Evolutionary conservation across 1,140 invertebrate genomes (phyloP), one percentile per base, ranked within the genome.

Genomic region (Heterodera schachtii): DNA sequence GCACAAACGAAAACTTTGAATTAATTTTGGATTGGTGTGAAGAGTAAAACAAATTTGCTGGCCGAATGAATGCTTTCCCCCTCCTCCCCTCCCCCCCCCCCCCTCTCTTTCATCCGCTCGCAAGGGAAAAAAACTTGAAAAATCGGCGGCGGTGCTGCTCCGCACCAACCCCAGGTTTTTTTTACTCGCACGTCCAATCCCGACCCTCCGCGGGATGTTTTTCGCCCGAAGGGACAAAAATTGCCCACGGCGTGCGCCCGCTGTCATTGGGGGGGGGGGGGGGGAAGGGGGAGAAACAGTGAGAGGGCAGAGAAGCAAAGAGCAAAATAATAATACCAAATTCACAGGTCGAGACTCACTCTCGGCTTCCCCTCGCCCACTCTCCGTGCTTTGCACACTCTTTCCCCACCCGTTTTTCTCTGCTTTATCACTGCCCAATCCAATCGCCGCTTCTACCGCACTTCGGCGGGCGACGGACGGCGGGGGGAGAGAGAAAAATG

Each of bases 111-210:
- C 31, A 46, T 71, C 11, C 69, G 11, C 21, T 71, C 69, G 41
- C 43, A 13, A 41, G 69, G 31, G 41, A 70, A 71, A 71, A 71
- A 71, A 46, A 46, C 69, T 46, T 71, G 31, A 41, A 43, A 41
- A 41, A 43, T 41, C 69, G 41, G 69, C 69, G 69, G 69, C 69
- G 41, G 69, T 71, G 69, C 69, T 71, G 69, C 69, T 71, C 69
- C 44, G 69, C 69, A 46, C 69, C 69, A 71, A 71, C 69, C 44
- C 69, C 41, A 43, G 69, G 69, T 46, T 46, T 71, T 71, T 71
- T 71, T 71, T 46, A 71, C 44, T 46, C 69, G 69, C n/a, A 21
- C 31, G 11, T 41, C 69, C 69, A 71, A 43, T 71, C 69, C 41
- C 41, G 41, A 46, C 44, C 69, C 69, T 71, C 69, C 41, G 69